These are phyloP conservation scores for Enoplosus armatus DNA, from an alignment of 2,797 vertebrate genomes.

Conservation along the genomic window DNA sequence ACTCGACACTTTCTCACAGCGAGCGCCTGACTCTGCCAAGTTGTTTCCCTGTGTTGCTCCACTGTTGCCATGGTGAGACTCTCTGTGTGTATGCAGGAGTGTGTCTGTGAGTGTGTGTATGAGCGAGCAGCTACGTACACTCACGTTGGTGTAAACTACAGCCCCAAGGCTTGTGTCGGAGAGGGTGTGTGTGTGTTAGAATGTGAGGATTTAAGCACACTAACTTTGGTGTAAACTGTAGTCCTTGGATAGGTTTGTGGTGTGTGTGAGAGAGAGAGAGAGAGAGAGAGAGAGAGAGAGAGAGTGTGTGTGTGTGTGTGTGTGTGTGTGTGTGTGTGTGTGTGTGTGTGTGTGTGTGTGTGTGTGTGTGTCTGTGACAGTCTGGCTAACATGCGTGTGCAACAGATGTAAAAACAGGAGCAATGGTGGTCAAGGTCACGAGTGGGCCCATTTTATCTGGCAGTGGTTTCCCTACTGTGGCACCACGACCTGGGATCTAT, in stretches of 20 bases:
- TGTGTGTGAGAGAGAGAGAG: background rate
- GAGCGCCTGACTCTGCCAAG: conserved; percentile 86
- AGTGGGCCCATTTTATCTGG: conserved; percentile 68
- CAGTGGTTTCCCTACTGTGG: conserved; percentile 68
- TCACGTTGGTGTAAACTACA: conserved; percentile 70
- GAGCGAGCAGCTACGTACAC: conserved; percentile 54
- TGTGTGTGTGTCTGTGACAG: background rate
- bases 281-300: background rate
- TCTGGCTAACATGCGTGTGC: conserved; percentile 40
- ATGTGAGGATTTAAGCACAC: conserved; percentile 50
- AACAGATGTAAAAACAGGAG: conserved; percentile 73
- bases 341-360: conserved; percentile 8
- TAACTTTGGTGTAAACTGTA: conserved; percentile 56
- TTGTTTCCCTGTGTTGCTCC: conserved; percentile 94
- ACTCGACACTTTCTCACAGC: conserved; percentile 87
- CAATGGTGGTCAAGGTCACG: conserved; percentile 83
- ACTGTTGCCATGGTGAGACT: conserved; percentile 93
- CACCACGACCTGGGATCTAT: conserved; percentile 63
- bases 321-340: conserved; percentile 2
- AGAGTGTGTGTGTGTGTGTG: conserved; percentile 2
- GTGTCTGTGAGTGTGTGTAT: conserved; percentile 42
- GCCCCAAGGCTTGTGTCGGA: conserved; percentile 53
- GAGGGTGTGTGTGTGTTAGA: conserved; percentile 43
- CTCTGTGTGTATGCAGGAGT: conserved; percentile 75
- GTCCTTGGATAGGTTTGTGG: conserved; percentile 44